Conservation (phyloP, 2,888 invertebrate species). For the Chrysolina oricalcia region DNA sequence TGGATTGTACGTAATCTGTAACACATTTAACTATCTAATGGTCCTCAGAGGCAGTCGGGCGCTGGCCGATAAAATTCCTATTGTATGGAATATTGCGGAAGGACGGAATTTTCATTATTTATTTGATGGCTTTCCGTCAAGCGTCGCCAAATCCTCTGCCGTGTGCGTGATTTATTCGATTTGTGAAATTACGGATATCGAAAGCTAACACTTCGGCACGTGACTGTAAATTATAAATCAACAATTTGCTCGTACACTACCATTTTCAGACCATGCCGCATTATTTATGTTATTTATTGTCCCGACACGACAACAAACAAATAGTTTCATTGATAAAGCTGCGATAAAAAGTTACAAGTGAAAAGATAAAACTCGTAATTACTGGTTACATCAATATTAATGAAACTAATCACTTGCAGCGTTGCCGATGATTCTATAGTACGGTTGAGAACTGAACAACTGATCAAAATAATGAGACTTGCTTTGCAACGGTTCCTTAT, state of each 20-base stretch:
- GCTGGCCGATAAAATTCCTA: too few species aligned
- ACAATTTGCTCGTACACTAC: neutral
- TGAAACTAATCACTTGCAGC: constrained; percentile 14
- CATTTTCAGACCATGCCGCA: constrained; percentile 1
- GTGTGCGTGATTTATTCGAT: neutral
- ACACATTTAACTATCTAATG: too few species aligned
- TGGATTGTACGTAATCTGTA: too few species aligned
- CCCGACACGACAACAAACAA: neutral
- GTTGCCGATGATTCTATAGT: constrained; percentile 6
- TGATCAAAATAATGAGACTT: too few species aligned
- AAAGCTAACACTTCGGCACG: neutral
- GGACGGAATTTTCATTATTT: too few species aligned
- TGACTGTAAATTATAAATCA: neutral
- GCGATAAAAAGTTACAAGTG: constrained; percentile 10
- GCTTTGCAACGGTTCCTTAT: too few species aligned
- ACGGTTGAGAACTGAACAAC: too few species aligned
- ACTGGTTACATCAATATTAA: constrained; percentile 26
- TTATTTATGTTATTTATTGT: constrained; percentile 14
- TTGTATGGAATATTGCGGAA: too few species aligned
- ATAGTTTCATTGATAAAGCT: neutral
- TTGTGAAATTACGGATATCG: neutral
- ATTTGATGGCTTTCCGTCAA: too few species aligned
- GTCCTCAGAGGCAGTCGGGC: too few species aligned
- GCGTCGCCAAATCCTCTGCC: neutral
- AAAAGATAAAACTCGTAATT: neutral